Conservation (phyloP, 2,797 vertebrate species). For the Sus cebifrons region DNA sequence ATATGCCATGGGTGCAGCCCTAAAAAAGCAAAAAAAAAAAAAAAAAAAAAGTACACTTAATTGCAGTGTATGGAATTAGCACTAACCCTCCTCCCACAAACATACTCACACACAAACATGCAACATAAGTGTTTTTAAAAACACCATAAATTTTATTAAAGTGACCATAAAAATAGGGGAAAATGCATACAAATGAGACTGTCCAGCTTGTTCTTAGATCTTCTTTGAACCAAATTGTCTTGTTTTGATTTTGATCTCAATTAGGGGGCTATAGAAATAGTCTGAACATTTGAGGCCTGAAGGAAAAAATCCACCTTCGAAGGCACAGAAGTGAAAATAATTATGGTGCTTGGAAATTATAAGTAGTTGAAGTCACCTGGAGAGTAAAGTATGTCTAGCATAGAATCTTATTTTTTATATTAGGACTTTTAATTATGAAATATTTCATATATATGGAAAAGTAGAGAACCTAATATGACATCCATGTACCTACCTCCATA, state of each 20-base stretch:
- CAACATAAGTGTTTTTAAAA: not conserved
- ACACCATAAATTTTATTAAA: not conserved
- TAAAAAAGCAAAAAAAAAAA: too few relatives aligned
- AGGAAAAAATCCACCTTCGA: not conserved
- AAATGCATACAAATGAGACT: not conserved
- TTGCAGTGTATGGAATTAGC: not conserved
- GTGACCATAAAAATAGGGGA: not conserved
- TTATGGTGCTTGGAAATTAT: not conserved
- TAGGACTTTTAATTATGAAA: not conserved
- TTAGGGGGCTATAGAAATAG: conserved; percentile 18
- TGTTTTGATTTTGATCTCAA: not conserved
- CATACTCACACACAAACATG: not conserved
- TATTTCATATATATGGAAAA: conserved; percentile 13
- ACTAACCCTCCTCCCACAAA: not conserved
- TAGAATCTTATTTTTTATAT: conserved; percentile 13
- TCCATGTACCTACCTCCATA: not conserved
- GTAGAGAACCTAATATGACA: not conserved
- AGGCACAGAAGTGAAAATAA: not conserved
- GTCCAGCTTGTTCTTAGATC: not conserved
- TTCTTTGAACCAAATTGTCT: not conserved
- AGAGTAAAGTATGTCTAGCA: not conserved
- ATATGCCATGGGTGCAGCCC: too few relatives aligned
- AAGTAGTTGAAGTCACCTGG: not conserved
- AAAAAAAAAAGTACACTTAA: not conserved
- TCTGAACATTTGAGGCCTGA: not conserved